Conservation (phyloP, 1,140 invertebrate genomes). For the Drosophila lini region DNA sequence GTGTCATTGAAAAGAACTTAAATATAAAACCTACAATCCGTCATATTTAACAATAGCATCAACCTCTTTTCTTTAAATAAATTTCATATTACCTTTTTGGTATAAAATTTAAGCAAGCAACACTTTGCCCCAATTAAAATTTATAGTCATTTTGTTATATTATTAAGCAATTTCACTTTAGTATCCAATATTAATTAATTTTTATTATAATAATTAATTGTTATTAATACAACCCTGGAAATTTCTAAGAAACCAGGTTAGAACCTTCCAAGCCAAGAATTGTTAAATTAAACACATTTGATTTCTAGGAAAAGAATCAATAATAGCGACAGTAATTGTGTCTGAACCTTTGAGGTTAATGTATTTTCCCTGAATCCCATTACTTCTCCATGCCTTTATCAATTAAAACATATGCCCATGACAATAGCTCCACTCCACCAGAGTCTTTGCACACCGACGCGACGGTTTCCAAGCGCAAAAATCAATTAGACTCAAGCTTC, state of each 20-base stretch:
- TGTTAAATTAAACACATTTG: not conserved
- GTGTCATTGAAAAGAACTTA: no score
- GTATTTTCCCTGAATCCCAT: not conserved
- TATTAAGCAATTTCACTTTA: no score
- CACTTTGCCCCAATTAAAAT: not conserved
- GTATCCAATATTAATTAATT: not conserved
- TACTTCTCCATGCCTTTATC: slow-evolving; percentile 1
- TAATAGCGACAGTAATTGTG: not conserved
- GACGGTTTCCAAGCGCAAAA: slow-evolving; percentile 20
- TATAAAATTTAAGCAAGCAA: no score
- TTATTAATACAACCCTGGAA: not conserved
- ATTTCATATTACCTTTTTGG: no score
- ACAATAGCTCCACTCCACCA: not conserved
- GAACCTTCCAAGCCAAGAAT: no score
- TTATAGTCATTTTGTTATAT: not conserved
- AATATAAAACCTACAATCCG: no score
- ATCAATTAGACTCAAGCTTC: slow-evolving; percentile 26
- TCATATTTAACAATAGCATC: no score
- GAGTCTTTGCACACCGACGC: slow-evolving; percentile 11
- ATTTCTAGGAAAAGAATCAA: not conserved
- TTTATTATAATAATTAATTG: no score
- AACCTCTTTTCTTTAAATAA: no score
- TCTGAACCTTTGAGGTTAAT: slow-evolving; percentile 12
- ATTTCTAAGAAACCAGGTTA: not conserved
- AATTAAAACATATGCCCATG: slow-evolving; percentile 7